Evolutionary conservation across 2,888 invertebrate species (phyloP).

Genomic region (Willowsia nigromaculata): DNA sequence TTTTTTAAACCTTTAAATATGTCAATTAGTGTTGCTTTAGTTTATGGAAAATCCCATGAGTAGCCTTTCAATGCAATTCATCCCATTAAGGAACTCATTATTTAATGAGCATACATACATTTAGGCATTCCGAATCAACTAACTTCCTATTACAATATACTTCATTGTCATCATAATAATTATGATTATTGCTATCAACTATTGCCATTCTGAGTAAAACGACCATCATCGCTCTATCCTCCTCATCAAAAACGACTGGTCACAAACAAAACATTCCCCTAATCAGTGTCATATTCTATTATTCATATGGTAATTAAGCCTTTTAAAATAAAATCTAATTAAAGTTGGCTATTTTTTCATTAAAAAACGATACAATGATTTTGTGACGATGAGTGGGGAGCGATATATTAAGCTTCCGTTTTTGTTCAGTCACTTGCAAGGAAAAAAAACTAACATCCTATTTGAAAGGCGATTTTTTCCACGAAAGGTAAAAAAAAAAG

Average conservation of each 20-base stretch:
- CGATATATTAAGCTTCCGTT: slow-evolving; percentile 32
- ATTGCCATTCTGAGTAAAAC: slow-evolving; percentile 35
- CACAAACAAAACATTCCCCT: slow-evolving; percentile 42
- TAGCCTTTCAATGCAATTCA: slow-evolving; percentile 28
- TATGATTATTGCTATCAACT: slow-evolving; percentile 39
- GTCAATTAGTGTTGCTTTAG: slow-evolving; percentile 12
- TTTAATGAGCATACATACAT: slow-evolving; percentile 15
- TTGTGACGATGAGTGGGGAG: slow-evolving; percentile 10
- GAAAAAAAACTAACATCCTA: neutral
- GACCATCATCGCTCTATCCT: neutral
- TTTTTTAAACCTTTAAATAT: neutral
- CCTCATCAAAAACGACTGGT: slow-evolving; percentile 11
- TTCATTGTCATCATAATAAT: slow-evolving; percentile 51
- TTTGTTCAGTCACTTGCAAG: slow-evolving; percentile 39
- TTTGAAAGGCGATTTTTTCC: slow-evolving; percentile 30
- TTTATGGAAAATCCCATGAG: slow-evolving; percentile 38
- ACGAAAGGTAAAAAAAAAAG: slow-evolving; percentile 23
- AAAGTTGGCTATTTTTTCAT: slow-evolving; percentile 52
- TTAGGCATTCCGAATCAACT: slow-evolving; percentile 40
- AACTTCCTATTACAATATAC: slow-evolving; percentile 35
- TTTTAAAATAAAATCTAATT: slow-evolving; percentile 60
- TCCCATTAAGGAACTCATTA: slow-evolving; percentile 57
- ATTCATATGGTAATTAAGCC: slow-evolving; percentile 37
- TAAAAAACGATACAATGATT: slow-evolving; percentile 46
- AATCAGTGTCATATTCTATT: slow-evolving; percentile 34